These are phyloP conservation scores for Hybos culiciformis DNA, from an alignment of 2,888 invertebrate species.

Conservation along the genomic window DNA sequence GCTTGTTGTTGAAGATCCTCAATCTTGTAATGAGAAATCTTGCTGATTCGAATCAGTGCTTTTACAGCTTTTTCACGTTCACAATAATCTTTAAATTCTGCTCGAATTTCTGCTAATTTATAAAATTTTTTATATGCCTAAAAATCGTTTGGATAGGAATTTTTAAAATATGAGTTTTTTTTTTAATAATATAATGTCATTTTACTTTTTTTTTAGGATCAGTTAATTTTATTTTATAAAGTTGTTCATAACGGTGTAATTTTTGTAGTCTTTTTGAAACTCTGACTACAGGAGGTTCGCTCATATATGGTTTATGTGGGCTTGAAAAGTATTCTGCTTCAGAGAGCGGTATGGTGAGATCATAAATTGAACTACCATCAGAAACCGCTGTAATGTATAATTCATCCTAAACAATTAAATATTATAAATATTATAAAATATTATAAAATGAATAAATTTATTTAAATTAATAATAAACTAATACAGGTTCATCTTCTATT, in stretches of 20 bases:
- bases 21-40: neutral
- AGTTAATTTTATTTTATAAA: neutral
- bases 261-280: conserved; percentile 4
- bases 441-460: too few relatives aligned
- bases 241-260: conserved; percentile 1
- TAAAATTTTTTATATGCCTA: too few relatives aligned
- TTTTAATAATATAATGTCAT: too few relatives aligned
- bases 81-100: conserved; percentile 7
- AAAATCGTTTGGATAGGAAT: too few relatives aligned
- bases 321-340: conserved; percentile 9
- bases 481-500: too few relatives aligned
- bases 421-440: too few relatives aligned
- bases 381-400: neutral
- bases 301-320: conserved; percentile 4
- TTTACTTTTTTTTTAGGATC: conserved; percentile 3
- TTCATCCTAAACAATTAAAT: neutral
- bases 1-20: conserved; percentile 3
- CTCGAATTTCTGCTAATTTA: conserved; percentile 2
- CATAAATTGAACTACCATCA: conserved; percentile 8
- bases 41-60: conserved; percentile 5
- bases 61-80: conserved; percentile 5
- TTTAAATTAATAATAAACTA: too few relatives aligned
- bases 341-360: conserved; percentile 6
- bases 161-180: too few relatives aligned
- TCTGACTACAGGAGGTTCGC: neutral